These are phyloP conservation scores for Zonotrichia albicollis DNA, from an alignment of 2,797 vertebrate species.

Conservation along the genomic window DNA sequence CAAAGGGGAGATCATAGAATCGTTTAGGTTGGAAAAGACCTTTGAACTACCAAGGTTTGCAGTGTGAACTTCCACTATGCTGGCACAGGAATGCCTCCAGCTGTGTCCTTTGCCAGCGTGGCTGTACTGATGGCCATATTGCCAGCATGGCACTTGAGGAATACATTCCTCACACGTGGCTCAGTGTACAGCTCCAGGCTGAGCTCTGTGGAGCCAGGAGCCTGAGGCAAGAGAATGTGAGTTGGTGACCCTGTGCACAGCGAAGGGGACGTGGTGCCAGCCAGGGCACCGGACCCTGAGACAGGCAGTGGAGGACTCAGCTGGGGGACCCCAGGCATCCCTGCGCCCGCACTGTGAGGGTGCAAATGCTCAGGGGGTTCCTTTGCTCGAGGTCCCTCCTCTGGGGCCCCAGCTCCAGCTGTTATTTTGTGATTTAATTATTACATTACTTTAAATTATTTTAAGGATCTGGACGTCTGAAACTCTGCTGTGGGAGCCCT, in stretches of 20 bases:
- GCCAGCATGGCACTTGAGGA: not conserved
- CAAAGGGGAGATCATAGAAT: not conserved
- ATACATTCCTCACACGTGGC: accelerated
- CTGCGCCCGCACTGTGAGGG: too few species aligned
- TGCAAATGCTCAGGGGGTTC: not conserved
- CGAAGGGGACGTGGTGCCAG: too few species aligned
- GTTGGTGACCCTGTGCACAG: too few species aligned
- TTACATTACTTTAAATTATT: not conserved
- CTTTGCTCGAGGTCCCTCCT: not conserved
- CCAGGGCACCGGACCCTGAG: accelerated
- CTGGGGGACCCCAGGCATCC: not conserved
- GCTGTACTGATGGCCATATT: too few species aligned
- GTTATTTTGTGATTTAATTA: not conserved
- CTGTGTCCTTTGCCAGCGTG: accelerated
- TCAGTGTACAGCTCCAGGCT: not conserved
- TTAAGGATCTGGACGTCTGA: not conserved
- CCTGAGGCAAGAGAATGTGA: accelerated
- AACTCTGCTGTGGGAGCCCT: not conserved
- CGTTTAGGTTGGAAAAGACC: not conserved
- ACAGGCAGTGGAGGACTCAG: not conserved
- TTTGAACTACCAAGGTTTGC: not conserved
- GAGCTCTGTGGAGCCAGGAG: not conserved
- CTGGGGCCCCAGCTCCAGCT: not conserved
- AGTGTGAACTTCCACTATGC: not conserved
- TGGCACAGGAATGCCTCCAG: not conserved